Conservation (phyloP, 2,888 invertebrate species). For the Pristionchus mayeri region DNA sequence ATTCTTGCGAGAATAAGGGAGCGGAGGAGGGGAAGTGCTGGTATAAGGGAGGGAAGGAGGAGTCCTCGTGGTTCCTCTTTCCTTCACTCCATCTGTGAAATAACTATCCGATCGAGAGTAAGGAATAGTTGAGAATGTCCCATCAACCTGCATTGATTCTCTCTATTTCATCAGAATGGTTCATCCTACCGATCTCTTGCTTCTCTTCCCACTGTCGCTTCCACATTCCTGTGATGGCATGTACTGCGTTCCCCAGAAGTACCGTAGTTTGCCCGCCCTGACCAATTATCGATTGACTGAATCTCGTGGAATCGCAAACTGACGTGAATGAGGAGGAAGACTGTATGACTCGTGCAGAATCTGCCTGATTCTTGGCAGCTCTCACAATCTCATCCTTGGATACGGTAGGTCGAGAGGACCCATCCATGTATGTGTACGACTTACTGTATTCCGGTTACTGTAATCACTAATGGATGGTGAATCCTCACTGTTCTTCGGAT, state of each 20-base stretch:
- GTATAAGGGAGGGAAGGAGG: background rate
- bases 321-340: conserved; percentile 33
- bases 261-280: conserved; percentile 35
- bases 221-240: conserved; percentile 13
- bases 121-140: background rate
- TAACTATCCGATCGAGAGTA: background rate
- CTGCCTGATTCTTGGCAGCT: background rate
- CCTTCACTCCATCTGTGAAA: background rate
- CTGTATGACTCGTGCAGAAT: conserved; percentile 12
- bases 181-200: background rate
- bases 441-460: background rate
- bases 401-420: conserved; percentile 32
- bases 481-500: background rate
- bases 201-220: conserved; percentile 15
- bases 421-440: conserved; percentile 32
- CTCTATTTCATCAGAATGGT: background rate
- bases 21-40: background rate
- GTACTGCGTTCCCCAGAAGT: conserved; percentile 47
- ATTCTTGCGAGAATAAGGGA: background rate
- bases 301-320: background rate
- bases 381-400: background rate
- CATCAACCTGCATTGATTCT: background rate
- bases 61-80: background rate
- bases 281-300: background rate
- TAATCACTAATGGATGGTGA: background rate